A percentile compares a stretch with the other conserved stretches of the same genome.
Evolutionary conservation across 2,888 invertebrate species (phyloP).

Genomic region (Desoria tigrina): DNA sequence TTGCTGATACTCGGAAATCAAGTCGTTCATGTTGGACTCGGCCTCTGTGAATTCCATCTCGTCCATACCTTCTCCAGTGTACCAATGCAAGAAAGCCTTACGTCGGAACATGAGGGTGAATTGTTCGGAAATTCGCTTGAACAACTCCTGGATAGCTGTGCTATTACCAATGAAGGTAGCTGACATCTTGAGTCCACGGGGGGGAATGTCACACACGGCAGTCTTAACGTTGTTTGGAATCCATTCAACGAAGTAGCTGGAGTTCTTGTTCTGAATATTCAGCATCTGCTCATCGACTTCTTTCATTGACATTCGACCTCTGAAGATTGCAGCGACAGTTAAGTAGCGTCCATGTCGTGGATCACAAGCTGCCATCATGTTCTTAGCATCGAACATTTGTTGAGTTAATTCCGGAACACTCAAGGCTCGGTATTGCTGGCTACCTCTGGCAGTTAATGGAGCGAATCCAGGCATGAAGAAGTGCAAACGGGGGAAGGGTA

Average conservation of each 20-base stretch:
- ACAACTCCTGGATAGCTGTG: constrained; percentile 63
- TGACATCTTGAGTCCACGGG: constrained; percentile 63
- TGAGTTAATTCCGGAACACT: constrained; percentile 85
- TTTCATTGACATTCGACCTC: constrained; percentile 92
- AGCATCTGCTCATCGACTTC: too few species aligned
- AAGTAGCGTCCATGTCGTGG: constrained; percentile 86
- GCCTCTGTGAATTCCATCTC: too few species aligned
- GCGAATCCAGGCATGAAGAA: constrained; percentile 95
- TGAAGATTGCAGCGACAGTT: constrained; percentile 82
- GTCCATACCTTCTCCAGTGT: too few species aligned
- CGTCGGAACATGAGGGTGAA: constrained; percentile 65
- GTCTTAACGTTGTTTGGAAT: constrained; percentile 45
- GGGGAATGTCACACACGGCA: constrained; percentile 47
- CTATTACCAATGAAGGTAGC: constrained; percentile 66
- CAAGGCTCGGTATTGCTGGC: constrained; percentile 76
- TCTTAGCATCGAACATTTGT: too few species aligned
- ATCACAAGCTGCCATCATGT: constrained; percentile 90
- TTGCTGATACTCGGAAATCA: constrained; percentile 60
- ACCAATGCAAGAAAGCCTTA: too few species aligned
- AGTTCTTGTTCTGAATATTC: too few species aligned
- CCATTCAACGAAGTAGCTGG: too few species aligned
- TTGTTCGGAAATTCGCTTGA: constrained; percentile 62
- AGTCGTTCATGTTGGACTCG: too few species aligned
- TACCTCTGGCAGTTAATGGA: constrained; percentile 83
- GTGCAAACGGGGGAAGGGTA: constrained; percentile 92